Evolutionary conservation across 1,140 invertebrate species (phyloP), one percentile per base, ranked within the genome.

Genomic region (Hyposmocoma kahamanoa): DNA sequence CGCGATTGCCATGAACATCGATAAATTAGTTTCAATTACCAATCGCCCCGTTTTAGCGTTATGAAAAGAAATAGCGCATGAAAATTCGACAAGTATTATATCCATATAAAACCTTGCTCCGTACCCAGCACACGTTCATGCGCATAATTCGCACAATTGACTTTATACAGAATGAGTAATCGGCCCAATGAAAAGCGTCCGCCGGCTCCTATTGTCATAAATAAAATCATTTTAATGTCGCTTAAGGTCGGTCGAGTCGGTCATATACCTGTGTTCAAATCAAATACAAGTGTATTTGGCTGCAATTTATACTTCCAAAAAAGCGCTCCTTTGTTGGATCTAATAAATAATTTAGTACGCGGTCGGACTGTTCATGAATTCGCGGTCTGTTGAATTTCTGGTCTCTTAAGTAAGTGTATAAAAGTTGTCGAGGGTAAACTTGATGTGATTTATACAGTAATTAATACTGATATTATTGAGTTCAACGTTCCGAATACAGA

Each of bases 261-360:
- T 77, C 73, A 76, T 74, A 70, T 77, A 76, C 70, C 70, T 79
- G 63, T 52, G 53, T 61, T 76, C 62, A 66, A 73, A 82, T 73
- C 64, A 70, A 63, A 67, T 59, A 44, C n/a, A n/a, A 60, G 56
- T 68, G 48, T 57, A 63, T 62, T 65, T 59, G 53, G 50, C 38
- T 42, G 50, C 52, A 51, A 64, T 76, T 76, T 68, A 63, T 71
- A 61, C 53, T 56, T 42, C 50, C 50, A 56, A 67, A 67, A 65
- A 62, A 53, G 55, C 50, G 53, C n/a, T n/a, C 46, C 61, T 68
- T 69, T 76, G 64, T 73, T 71, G 47, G 47, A 28, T 32, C 62
- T 67, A 65, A 72, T 76, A 71, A 72, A 71, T 62, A 63, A 61
- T 63, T 69, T 59, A 60, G 56, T 42, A 38, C 18, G 20, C 24